Evolutionary conservation across 92 coral and sea anemone genomes (phyloP), one percentile per base, ranked within the genome.

Genomic region (Hydrozoanthus gracilis): DNA sequence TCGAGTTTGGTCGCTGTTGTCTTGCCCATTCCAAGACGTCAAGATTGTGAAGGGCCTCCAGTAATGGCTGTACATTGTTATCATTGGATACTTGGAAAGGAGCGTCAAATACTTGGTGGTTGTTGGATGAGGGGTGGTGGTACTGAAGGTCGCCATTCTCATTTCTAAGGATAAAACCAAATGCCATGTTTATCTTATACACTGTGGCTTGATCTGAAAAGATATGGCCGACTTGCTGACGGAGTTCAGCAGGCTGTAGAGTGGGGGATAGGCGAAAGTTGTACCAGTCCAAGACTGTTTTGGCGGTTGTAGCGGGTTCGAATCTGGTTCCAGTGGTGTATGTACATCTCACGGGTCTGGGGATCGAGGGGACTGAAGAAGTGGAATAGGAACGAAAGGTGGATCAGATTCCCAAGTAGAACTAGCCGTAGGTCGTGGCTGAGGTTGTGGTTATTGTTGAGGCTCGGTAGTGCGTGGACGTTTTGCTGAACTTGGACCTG

Each of bases 221-320:
- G 62, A 56, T 56, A 13, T 56, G 12, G 12, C 7, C 6, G 9
- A 13, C 62, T 56, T 56, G 62, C 6, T 56, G 62, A 56, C 62
- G 62, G 62, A 56, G 5, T 56, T 56, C 12, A 13, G 62, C 62
- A 12, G 62, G 62, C 62, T 56, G 62, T 56, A 56, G 62, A 56
- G 62, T 56, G 77, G 88, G 77, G 27, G 75, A 75, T 1, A 89
- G 72, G 9, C 86, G 88, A 9, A 69, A 87, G 55, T 82, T 90
- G 77, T 87, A 85, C 88, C 90, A 87, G 39, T 87, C 74, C 51
- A 87, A 87, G 86, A 45, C 86, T 20, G 79, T 87, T 87, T 79
- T 62, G 74, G 12, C 51, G 90, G 61, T 66, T 77, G 49, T 13
- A 78, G 51, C 85, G 88, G 0, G 88, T 86, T 3, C 92, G 84